These are phyloP conservation scores for Sylvia borin DNA, from an alignment of 2,797 vertebrate species.

Conservation along the genomic window DNA sequence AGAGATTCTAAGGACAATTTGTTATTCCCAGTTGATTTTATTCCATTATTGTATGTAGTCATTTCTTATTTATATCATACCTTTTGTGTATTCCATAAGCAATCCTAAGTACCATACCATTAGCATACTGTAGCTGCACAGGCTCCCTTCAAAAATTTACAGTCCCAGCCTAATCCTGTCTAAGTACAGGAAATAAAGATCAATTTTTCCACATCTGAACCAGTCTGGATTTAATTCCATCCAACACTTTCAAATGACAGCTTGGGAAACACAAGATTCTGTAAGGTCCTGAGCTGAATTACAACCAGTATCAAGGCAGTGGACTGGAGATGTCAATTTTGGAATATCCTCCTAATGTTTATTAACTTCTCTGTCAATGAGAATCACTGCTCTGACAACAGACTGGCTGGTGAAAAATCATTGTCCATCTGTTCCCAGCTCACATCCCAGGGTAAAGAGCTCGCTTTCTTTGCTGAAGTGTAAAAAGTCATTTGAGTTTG, in stretches of 20 bases:
- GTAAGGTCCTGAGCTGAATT: slow-evolving; percentile 5
- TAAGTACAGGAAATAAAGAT: slow-evolving; percentile 35
- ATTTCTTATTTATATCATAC: neutral
- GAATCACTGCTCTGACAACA: neutral
- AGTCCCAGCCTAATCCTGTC: neutral
- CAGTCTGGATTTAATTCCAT: neutral
- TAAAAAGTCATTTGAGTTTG: neutral
- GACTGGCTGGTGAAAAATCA: slow-evolving; percentile 7
- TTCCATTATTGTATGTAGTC: neutral
- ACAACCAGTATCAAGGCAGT: neutral
- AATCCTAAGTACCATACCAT: neutral
- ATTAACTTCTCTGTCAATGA: slow-evolving; percentile 39
- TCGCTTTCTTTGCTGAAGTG: neutral
- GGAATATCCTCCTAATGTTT: slow-evolving; percentile 35
- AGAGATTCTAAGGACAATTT: neutral
- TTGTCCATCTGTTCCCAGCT: slow-evolving; percentile 6
- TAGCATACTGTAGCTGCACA: neutral
- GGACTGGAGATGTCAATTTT: neutral
- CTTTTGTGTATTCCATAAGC: neutral
- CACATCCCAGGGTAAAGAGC: neutral
- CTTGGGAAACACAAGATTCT: neutral
- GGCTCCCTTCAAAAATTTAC: slow-evolving; percentile 28
- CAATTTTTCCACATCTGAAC: slow-evolving; percentile 11
- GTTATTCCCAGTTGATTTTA: neutral
- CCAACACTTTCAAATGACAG: neutral